Percentiles rank a stretch among this genome's conserved stretches.
Conservation (phyloP, 1,140 invertebrate genomes). For the Drosophila punjabiensis region DNA sequence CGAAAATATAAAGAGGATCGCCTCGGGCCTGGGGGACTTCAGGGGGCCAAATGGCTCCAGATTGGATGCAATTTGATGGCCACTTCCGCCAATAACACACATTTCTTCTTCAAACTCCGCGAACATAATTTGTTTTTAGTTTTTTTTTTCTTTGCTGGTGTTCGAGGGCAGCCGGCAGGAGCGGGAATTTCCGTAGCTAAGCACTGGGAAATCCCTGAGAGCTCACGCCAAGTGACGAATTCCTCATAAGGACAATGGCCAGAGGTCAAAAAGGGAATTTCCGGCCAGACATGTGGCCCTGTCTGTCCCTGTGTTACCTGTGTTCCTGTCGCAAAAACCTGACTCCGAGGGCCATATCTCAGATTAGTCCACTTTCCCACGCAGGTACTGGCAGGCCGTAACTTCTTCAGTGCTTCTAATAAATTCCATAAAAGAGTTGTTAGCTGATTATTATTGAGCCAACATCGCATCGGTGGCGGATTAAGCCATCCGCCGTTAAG, state of each 20-base stretch:
- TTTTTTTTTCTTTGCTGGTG: background rate
- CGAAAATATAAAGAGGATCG: conserved; percentile 2
- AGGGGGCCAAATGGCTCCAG: conserved; percentile 35
- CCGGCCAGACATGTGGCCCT: conserved; percentile 64
- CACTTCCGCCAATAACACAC: conserved; percentile 60
- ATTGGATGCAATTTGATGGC: conserved; percentile 69
- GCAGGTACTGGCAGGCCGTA: conserved; percentile 44
- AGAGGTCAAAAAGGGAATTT: conserved; percentile 68
- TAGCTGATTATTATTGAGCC: conserved; percentile 47
- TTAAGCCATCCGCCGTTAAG: conserved; percentile 55
- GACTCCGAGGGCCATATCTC: conserved; percentile 23
- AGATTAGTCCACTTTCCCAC: conserved; percentile 71
- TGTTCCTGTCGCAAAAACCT: conserved; percentile 35
- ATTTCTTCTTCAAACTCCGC: conserved; percentile 49
- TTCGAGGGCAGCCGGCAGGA: conserved; percentile 9
- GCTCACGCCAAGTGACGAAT: conserved; percentile 78
- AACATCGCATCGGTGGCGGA: conserved; percentile 42
- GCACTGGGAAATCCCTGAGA: conserved; percentile 59
- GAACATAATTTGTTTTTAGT: conserved; percentile 13
- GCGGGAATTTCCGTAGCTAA: conserved; percentile 64
- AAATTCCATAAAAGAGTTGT: conserved; percentile 56
- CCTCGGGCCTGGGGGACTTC: background rate
- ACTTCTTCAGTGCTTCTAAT: conserved; percentile 21
- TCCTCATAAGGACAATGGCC: conserved; percentile 62
- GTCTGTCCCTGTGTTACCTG: conserved; percentile 17